phyloP scores from a whole-genome alignment of 2,888 invertebrate genomes.

The Punctoribates punctum region DNA sequence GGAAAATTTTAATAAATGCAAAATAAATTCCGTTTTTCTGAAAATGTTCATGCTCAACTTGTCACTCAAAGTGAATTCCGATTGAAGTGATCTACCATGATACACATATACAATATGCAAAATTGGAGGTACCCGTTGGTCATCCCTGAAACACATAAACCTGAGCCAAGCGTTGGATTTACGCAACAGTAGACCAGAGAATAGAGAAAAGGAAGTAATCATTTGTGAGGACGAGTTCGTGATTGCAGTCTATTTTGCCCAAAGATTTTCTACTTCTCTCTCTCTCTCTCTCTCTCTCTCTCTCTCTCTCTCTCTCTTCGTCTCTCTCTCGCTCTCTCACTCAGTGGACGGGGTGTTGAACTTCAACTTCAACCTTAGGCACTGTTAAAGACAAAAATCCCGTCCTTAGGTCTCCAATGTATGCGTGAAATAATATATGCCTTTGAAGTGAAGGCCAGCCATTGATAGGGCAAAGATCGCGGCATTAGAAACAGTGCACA shows the following conservation, averaged over 20 bases:
- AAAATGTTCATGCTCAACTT: too few species aligned
- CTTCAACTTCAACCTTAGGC: too few species aligned
- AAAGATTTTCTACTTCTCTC: neutral
- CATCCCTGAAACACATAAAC: too few species aligned
- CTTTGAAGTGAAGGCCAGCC: neutral
- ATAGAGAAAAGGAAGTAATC: constrained; percentile 25
- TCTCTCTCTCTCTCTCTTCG: too few species aligned
- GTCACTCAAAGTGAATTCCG: too few species aligned
- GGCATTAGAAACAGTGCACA: neutral
- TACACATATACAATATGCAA: too few species aligned
- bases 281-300: too few species aligned
- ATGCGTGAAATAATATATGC: constrained; percentile 20
- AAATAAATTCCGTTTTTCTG: too few species aligned
- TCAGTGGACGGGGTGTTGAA: neutral
- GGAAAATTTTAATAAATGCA: too few species aligned
- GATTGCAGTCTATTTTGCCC: constrained; percentile 5
- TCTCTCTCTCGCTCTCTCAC: too few species aligned
- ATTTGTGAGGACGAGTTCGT: constrained; percentile 31
- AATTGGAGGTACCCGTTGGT: too few species aligned
- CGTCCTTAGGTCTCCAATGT: neutral
- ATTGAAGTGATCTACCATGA: too few species aligned
- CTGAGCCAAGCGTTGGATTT: neutral
- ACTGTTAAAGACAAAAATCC: neutral
- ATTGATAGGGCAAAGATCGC: neutral
- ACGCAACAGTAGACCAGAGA: constrained; percentile 29